Evolutionary conservation across 2,797 vertebrate species (phyloP), one percentile per base, ranked within the genome.

Genomic region (Trematomus bernacchii): DNA sequence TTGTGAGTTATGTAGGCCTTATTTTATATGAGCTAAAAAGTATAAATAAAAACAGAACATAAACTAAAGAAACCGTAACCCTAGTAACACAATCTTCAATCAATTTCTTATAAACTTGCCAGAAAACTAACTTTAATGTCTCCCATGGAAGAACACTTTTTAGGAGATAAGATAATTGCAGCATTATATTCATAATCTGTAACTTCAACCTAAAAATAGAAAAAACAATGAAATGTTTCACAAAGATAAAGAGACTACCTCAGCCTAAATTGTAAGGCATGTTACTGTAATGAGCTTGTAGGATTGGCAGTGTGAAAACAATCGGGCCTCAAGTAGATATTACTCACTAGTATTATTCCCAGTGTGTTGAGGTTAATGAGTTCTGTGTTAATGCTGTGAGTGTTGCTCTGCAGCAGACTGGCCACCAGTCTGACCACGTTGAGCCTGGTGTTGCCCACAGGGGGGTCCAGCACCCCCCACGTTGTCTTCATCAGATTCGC

Each of bases 291-390:
- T 16, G 13, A 27, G 15, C 27, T 65, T 51, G 23, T 65, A 23
- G 12, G 7, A 1, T 37, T 9, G 16, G 40, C 10, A 62, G 14
- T 40, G n/a, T 30, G 11, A 54, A 53, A 54, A 53, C 10, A 37
- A 9, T 9, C 33, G 9, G 33, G 10, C 13, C 27, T 10, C 9
- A 60, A 33, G 1, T 1, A 54, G 16, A 18, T 0, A 8, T 15
- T 66, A 85, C 97, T 98, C 89, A 99, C 98, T 89, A 99, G 91
- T 90, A 99, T 96, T 85, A 99, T 96, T 84, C 96, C 97, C 87
- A 99, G 96, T 86, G 97, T 99, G 91, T 99, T 98, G 87, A 99
- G 96, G 86, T 97, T 96, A 86, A 99, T 96, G 48, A 99, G 96
- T 87, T 98, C 97, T 93, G 94, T 93, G 88, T 97, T 99, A 84